Conservation (phyloP, 2,113 vertebrate genomes). For the Lagenorhynchus albirostris region DNA sequence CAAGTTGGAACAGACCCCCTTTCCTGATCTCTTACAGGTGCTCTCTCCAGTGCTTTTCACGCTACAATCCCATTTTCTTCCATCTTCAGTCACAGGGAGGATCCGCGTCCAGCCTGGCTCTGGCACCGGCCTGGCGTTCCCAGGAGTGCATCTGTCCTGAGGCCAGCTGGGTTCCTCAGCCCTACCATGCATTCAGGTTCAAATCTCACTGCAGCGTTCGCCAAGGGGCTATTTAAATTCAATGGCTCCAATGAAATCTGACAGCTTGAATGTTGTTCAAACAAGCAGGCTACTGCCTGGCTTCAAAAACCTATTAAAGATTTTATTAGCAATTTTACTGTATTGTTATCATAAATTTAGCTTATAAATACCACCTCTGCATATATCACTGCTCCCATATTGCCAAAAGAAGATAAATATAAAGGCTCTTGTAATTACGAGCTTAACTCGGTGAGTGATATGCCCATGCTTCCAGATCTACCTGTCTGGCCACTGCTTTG, state of each 20-base stretch:
- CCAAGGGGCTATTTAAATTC: slow-evolving; percentile 62
- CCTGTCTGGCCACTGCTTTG: not conserved
- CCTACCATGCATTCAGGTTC: slow-evolving; percentile 9
- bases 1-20: not conserved
- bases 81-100: not conserved
- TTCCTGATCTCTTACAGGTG: not conserved
- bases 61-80: not conserved
- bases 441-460: not conserved
- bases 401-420: slow-evolving; percentile 26
- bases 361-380: slow-evolving; percentile 46
- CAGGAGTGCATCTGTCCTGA: not conserved
- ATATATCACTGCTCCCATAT: not conserved
- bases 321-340: slow-evolving; percentile 60
- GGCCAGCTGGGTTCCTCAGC: not conserved
- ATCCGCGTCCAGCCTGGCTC: not conserved
- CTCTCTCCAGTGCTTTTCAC: not conserved
- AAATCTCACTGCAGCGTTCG: not conserved
- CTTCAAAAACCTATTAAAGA: slow-evolving; percentile 59
- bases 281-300: slow-evolving; percentile 45
- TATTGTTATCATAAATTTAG: slow-evolving; percentile 50
- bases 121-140: not conserved
- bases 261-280: slow-evolving; percentile 47
- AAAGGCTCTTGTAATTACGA: not conserved
- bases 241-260: slow-evolving; percentile 57
- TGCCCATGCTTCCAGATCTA: not conserved